A percentile compares a stretch with the other conserved stretches of the same genome.
phyloP scores from a whole-genome alignment of 2,113 vertebrate genomes.

The Megaleporinus macrocephalus region DNA sequence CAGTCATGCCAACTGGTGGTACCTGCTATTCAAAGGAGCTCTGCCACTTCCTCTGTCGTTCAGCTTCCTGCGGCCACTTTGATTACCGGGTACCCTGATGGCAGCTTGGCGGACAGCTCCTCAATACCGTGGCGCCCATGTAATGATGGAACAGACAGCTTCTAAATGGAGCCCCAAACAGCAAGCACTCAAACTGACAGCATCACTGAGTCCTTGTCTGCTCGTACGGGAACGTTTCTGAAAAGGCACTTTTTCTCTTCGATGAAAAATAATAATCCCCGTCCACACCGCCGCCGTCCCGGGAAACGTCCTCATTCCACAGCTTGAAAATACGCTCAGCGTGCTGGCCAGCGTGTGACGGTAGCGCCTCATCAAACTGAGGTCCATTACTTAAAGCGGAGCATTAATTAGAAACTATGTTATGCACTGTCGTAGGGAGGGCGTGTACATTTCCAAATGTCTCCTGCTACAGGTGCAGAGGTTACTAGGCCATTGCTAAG shows the following conservation, averaged over 20 bases:
- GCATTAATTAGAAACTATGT: no score
- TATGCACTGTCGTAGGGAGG: no score
- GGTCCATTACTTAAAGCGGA: no score
- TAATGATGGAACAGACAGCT: constrained; percentile 13
- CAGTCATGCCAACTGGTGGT: background rate
- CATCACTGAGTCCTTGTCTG: no score
- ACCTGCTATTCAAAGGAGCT: background rate
- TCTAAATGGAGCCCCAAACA: background rate
- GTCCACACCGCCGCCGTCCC: no score
- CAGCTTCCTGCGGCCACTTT: background rate
- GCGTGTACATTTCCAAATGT: no score
- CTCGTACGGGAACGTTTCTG: background rate
- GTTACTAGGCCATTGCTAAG: no score
- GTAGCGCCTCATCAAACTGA: no score
- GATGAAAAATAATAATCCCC: background rate
- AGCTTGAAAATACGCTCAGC: no score
- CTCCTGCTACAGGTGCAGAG: no score
- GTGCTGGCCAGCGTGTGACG: no score
- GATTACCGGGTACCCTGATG: constrained; percentile 9
- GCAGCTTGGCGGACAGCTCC: constrained; percentile 1
- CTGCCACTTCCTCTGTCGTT: background rate
- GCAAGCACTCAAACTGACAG: background rate
- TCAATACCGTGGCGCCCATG: background rate
- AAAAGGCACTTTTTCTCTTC: background rate
- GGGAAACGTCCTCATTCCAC: no score